Conservation (phyloP, 2,113 vertebrate genomes). For the Microtus pennsylvanicus region DNA sequence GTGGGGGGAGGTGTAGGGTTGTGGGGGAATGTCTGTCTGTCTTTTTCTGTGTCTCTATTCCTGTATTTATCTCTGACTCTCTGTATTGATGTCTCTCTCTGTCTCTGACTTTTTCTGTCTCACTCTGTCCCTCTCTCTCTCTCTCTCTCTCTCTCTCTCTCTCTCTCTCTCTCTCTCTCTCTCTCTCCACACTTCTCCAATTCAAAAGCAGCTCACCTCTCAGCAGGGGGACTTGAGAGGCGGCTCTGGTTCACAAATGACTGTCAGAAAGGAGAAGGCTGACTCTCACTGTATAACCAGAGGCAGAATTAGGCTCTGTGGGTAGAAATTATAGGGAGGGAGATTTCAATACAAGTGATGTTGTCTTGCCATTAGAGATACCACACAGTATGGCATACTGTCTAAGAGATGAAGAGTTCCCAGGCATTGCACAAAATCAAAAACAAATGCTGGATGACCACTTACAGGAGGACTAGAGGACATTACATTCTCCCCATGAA, state of each 20-base stretch:
- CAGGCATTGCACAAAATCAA: neutral
- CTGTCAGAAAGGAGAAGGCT: constrained; percentile 11
- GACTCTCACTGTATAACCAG: neutral
- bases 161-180: neutral
- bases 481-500: neutral
- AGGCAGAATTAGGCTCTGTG: constrained; percentile 41
- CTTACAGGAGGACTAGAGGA: neutral
- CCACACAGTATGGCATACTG: too few species aligned
- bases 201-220: neutral
- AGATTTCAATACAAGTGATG: neutral
- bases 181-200: too few species aligned
- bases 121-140: too few species aligned
- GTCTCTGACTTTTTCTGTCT: neutral
- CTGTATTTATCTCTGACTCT: neutral
- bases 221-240: constrained; percentile 39
- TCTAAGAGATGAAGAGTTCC: neutral
- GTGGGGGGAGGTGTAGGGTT: too few species aligned
- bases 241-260: neutral
- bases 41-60: neutral
- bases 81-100: neutral
- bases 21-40: neutral
- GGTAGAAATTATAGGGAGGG: constrained; percentile 58
- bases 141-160: too few species aligned
- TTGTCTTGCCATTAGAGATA: neutral
- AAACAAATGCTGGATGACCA: neutral